Evolutionary conservation across 2,113 vertebrate genomes (phyloP), one percentile per base, ranked within the genome.

Genomic region (Blennius ocellaris): DNA sequence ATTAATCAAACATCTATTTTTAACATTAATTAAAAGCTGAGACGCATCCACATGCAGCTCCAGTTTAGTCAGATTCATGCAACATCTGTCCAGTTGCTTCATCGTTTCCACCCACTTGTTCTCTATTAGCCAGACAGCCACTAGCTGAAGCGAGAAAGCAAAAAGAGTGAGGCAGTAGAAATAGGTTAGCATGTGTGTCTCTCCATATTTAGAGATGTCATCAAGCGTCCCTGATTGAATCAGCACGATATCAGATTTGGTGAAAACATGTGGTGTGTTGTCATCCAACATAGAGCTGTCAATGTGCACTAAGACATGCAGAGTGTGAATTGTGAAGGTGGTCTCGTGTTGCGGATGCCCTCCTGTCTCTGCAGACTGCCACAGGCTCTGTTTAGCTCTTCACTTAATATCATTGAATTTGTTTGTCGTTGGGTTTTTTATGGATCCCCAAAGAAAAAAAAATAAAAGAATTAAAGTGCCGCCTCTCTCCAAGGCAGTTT

Each of bases 191-290:
- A 2, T 17, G 16, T 61, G 64, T 56, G 37, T 71, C 40, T 73
- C 45, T 82, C 50, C 66, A 53, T 75, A 80, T 86, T 84, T 84
- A 72, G 71, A 80, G 66, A 83, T 67, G 64, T 82, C 73, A 77
- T 79, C 70, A 78, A 87, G 78, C 61, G 74, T 75, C 72, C 76
- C 79, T 88, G 81, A 90, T 88, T 84, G 72, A 86, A 84, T 87
- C 79, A 86, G 84, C 83, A 64, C 77, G 87, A 73, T 80, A 84
- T 83, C 75, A 83, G 70, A 85, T 81, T 70, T 82, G 70, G 61
- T 76, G 76, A 83, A 87, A 83, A 80, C 80, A 87, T 86, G 80
- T 82, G 79, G 66, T 74, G 65, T 85, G 78, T 78, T 86, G 89
- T 85, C 78, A 78, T 68, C 83, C 83, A 87, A 87, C 81, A 84